A percentile compares a stretch with the other conserved stretches of the same genome.
phyloP scores from a whole-genome alignment of 2,113 vertebrate genomes.

The Alexandromys fortis region DNA sequence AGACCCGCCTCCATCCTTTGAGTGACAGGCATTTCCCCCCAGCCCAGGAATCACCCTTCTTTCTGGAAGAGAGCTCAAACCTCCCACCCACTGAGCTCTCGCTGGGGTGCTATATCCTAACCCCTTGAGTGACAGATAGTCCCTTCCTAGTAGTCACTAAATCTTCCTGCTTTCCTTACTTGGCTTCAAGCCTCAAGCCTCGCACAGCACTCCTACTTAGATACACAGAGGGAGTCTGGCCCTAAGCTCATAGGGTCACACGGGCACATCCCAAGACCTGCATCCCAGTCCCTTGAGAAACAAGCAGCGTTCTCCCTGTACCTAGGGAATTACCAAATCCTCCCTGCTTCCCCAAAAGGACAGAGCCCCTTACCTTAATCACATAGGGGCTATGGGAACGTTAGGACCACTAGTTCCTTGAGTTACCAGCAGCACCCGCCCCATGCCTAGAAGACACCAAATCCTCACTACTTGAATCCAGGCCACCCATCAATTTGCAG shows the following conservation, averaged over 20 bases:
- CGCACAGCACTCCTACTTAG: not conserved
- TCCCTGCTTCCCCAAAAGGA: not conserved
- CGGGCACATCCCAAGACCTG: too few relatives aligned
- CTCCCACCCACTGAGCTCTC: not conserved
- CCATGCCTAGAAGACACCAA: not conserved
- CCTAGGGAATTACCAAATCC: not conserved
- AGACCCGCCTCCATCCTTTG: not conserved
- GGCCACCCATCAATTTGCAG: not conserved
- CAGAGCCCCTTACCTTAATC: not conserved
- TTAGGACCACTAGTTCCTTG: not conserved
- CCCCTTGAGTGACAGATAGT: not conserved
- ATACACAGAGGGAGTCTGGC: not conserved
- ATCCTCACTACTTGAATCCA: not conserved
- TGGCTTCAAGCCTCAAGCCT: too few relatives aligned
- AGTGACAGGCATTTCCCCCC: not conserved
- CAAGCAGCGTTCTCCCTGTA: not conserved
- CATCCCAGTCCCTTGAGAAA: not conserved
- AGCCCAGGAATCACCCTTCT: not conserved
- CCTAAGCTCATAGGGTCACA: not conserved
- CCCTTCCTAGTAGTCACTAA: not conserved
- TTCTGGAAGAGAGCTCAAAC: not conserved
- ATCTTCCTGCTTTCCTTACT: not conserved
- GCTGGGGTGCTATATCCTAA: not conserved
- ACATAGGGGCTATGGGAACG: not conserved
- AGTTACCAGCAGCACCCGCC: not conserved